Conservation (phyloP, 1,140 invertebrate genomes). For the Pantala flavescens region DNA sequence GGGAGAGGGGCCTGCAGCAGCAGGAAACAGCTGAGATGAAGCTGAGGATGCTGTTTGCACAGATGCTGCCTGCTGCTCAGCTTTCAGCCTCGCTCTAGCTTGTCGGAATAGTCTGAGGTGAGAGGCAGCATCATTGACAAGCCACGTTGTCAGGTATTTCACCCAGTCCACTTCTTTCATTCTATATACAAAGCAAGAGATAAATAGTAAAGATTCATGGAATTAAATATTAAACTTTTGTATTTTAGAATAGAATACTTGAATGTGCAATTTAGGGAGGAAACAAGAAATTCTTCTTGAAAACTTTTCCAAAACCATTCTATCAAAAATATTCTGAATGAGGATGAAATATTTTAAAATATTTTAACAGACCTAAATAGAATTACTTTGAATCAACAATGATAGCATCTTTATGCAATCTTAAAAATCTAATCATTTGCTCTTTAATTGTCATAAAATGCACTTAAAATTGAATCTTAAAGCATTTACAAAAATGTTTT, state of each 20-base stretch:
- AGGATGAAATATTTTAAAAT: no score
- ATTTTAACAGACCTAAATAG: no score
- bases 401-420: no score
- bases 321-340: no score
- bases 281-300: no score
- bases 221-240: conserved; percentile 9
- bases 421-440: no score
- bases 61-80: background rate
- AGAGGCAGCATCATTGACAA: conserved; percentile 82
- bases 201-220: conserved; percentile 14
- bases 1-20: conserved; percentile 12
- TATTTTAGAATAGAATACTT: conserved; percentile 16
- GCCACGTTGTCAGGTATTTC: conserved; percentile 67
- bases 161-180: conserved; percentile 85
- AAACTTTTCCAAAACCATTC: no score
- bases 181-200: conserved; percentile 37
- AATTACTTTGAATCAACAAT: no score
- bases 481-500: no score
- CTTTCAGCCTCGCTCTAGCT: conserved; percentile 34
- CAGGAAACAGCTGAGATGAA: conserved; percentile 11
- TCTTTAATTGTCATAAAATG: no score
- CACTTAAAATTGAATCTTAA: no score
- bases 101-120: conserved; percentile 72
- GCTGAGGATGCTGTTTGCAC: background rate
- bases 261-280: no score